Evolutionary conservation across 2,888 invertebrate species (phyloP).

Genomic region (Hypena proboscidalis): DNA sequence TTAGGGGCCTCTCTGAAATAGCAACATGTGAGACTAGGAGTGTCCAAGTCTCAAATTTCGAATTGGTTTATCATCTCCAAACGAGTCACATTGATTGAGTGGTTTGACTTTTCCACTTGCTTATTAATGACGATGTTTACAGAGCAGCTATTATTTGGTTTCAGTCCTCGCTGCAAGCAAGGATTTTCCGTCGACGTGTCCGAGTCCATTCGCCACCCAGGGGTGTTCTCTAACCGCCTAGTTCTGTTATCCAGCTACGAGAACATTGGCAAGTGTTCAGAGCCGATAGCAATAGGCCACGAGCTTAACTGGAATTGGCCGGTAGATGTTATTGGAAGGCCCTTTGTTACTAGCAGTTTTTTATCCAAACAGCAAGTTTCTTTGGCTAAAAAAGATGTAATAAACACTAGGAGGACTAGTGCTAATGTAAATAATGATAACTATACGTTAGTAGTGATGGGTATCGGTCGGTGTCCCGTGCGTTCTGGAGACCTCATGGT

Average conservation of each 20-base stretch:
- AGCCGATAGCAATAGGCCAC: conserved; percentile 51
- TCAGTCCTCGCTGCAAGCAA: conserved; percentile 72
- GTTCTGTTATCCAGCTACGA: conserved; percentile 63
- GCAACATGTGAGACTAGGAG: too few species aligned
- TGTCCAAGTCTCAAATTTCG: too few species aligned
- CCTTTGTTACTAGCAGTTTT: conserved; percentile 50
- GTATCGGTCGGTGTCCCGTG: conserved; percentile 62
- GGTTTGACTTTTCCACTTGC: too few species aligned
- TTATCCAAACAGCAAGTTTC: conserved; percentile 63
- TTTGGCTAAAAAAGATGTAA: conserved; percentile 31
- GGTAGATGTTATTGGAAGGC: conserved; percentile 64
- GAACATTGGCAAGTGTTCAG: conserved; percentile 59
- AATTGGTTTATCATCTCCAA: too few species aligned
- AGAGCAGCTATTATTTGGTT: conserved; percentile 33
- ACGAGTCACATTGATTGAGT: too few species aligned
- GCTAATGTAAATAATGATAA: too few species aligned
- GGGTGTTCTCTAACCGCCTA: conserved; percentile 57
- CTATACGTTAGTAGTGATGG: conserved; percentile 62
- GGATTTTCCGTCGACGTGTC: conserved; percentile 62
- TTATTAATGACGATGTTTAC: too few species aligned
- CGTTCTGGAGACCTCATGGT: conserved; percentile 69
- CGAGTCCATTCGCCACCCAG: conserved; percentile 59
- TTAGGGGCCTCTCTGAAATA: too few species aligned
- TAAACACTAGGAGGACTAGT: too few species aligned
- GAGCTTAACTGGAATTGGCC: conserved; percentile 40